Percentiles rank a stretch among this genome's conserved stretches.
Evolutionary conservation across 2,797 vertebrate species (phyloP).

Genomic region (Microctenopoma steveboyesi): DNA sequence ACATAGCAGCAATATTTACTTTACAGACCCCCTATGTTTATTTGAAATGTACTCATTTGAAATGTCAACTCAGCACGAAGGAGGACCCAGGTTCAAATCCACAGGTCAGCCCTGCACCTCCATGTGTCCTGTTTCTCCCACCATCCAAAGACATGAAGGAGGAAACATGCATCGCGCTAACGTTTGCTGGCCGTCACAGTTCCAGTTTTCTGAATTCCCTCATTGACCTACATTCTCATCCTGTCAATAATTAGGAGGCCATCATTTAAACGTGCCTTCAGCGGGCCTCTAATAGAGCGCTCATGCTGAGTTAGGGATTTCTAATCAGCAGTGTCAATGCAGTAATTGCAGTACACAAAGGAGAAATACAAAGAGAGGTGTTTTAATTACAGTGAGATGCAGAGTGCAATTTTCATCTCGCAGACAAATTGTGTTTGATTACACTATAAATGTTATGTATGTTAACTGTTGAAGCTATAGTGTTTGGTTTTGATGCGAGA

Average conservation of each 20-base stretch:
- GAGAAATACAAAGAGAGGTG: constrained; percentile 55
- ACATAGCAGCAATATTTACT: too few relatives aligned
- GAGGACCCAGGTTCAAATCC: too few relatives aligned
- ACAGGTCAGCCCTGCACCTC: too few relatives aligned
- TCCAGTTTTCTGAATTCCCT: not conserved
- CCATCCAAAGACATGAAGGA: too few relatives aligned
- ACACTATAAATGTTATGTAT: constrained; percentile 26
- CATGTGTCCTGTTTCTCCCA: too few relatives aligned
- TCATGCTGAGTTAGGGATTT: constrained; percentile 56
- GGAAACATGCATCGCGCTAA: too few relatives aligned
- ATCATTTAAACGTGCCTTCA: constrained; percentile 34
- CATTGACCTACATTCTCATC: constrained; percentile 27
- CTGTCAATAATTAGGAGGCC: constrained; percentile 40
- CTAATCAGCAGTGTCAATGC: constrained; percentile 63
- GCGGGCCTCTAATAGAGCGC: constrained; percentile 32
- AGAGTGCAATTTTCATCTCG: constrained; percentile 30
- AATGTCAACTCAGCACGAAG: too few relatives aligned
- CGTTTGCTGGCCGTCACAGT: not conserved
- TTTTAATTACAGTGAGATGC: constrained; percentile 57
- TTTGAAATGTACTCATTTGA: too few relatives aligned
- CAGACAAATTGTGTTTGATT: constrained; percentile 45
- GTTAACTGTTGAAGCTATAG: constrained; percentile 7
- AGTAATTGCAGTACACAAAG: constrained; percentile 60
- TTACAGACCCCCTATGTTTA: too few relatives aligned
- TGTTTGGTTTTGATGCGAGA: constrained; percentile 14